Base-by-base conservation (phyloP, 2,888 invertebrate species). In the Scaptomyza caliginosa region DNA sequence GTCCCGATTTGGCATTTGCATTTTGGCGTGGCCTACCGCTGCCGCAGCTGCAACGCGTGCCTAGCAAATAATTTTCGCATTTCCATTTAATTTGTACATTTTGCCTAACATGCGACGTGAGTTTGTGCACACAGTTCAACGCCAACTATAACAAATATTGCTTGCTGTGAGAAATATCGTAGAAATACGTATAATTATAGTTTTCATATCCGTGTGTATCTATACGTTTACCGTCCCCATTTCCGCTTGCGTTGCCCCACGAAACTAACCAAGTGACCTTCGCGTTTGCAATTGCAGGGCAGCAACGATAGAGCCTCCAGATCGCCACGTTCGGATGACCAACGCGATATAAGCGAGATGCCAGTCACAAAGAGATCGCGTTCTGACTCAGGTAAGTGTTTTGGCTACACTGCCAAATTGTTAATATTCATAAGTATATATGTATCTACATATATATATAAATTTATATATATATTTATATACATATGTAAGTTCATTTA, bases 251-350 rank as follows among this genome's bases (percentile, higher is more conserved):
- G 13, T 40, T 21, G 6, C 34, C 34, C 6, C 48, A 43, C 28
- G 11, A 45, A 6, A 57, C 34, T 54, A 63, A 59, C 48, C 38
- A n/a, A 34, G 28, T 63, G 62, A 66, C 42, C 56, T 48, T 64
- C 43, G 49, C 21, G 45, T 36, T 57, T 52, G 48, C 17, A 11
- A 11, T 59, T 72, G n/a, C 68, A 89, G 89, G 89, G 89, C 62
- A 90, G 90, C 74, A 89, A 89, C 77, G 89, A 89, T 75, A 84
- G 90, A 84, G 89, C 89, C 77, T 89, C 90, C 24, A 89, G 89
- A 62, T 89, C 89, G 26, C 90, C 90, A 49, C 89, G 89, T 72
- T 88, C 89, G 60, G 84, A 89, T 34, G 89, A 89, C 54, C 89
- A 89, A 48, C 70, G 83, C 42, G 77, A 88, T 11, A 86, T 87